Percentiles rank a stretch among this genome's conserved stretches.
Evolutionary conservation across 2,113 vertebrate species (phyloP).

Genomic region (Malaclemys terrapin): DNA sequence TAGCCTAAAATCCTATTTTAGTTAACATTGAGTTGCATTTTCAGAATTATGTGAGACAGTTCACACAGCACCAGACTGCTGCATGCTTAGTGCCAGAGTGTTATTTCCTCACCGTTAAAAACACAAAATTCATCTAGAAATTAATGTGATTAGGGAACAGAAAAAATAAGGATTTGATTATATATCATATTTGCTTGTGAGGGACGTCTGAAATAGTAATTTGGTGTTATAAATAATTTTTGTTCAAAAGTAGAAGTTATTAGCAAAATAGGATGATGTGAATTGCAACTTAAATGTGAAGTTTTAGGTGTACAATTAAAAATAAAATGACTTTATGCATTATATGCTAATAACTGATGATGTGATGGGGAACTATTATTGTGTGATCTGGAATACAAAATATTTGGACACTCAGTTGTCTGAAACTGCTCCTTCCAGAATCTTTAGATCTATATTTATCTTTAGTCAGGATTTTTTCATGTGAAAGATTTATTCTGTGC

Average conservation of each 20-base stretch:
- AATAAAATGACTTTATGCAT: conserved; percentile 40
- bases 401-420: conserved; percentile 47
- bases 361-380: background rate
- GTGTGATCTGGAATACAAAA: conserved; percentile 18
- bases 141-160: background rate
- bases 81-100: background rate
- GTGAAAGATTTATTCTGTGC: background rate
- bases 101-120: background rate
- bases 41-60: background rate
- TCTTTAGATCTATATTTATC: conserved; percentile 47
- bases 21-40: background rate
- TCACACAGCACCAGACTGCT: background rate
- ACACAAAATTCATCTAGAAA: background rate
- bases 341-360: conserved; percentile 11
- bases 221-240: conserved; percentile 16
- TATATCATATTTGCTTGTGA: background rate
- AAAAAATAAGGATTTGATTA: background rate
- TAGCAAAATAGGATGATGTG: conserved; percentile 10
- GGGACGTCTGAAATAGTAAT: background rate
- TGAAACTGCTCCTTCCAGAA: conserved; percentile 38
- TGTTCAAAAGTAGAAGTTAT: conserved; percentile 36
- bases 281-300: conserved; percentile 37
- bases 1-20: background rate
- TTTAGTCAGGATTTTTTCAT: conserved; percentile 21
- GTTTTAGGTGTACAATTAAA: conserved; percentile 27